Base-by-base conservation (phyloP, 2,888 invertebrate genomes). In the Rhagonycha lutea region DNA sequence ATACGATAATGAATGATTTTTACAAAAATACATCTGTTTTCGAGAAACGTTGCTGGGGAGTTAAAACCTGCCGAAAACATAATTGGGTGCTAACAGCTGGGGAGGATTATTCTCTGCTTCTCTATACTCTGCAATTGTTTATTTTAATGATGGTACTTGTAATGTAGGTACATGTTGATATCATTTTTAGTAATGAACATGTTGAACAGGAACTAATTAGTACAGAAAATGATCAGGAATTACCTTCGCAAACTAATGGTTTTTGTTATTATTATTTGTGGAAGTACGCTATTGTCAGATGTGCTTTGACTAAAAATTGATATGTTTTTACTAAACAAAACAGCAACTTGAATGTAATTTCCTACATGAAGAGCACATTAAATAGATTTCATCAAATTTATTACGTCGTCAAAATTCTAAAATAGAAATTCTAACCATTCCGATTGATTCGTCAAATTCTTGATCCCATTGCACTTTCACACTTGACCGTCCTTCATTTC, bases 71-170 rank as follows among this genome's bases (percentile, higher is more conserved):
- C 72, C 74, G 77, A 70, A 76, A 77, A 76, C 79, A 82, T 81
- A 82, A 83, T 83, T 82, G 83, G 82, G 81, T 81, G 81, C 81
- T 81, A 82, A 80, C 82, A 80, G 81, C 81, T 81, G 81, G 83
- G 82, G 82, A 82, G 82, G 81, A 65, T 80, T 81, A 81, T 81
- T 81, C 81, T 79, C 80, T 71, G 72, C 74, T 67, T 74, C 71
- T 73, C 71, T 70, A 72, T 68, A 73, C 63, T 23, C 69, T 73
- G 68, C 73, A 73, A 63, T 71, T 68, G 47, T 47, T 47, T 47
- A 47, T 47, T 47, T 47, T 47, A 47, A 47, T 47, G 47, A 47
- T 47, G 47, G n/a, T 47, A n/a, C 47, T 4, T 47, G 7, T 47
- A 47, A 47, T n/a, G 32, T 47, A 47, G 32, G 32, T 47, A 47